Percentiles rank a stretch among this genome's conserved stretches.
Conservation (phyloP, 92 coral and sea anemone species). For the Meandrina meandrites region DNA sequence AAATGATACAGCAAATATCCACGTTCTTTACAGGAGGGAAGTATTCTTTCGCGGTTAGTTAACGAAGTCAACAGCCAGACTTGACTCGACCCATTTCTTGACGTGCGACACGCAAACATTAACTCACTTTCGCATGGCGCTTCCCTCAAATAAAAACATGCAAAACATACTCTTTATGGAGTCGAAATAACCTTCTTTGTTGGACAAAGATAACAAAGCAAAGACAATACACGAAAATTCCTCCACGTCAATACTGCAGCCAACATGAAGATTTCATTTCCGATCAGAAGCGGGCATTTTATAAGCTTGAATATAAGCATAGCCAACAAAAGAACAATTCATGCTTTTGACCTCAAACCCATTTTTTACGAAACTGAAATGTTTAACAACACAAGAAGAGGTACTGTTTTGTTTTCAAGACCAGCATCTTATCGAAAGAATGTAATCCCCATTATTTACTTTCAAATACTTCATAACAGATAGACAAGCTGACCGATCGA, state of each 20-base stretch:
- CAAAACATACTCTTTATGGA: not conserved
- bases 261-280: not conserved
- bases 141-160: not conserved
- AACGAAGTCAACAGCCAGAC: not conserved
- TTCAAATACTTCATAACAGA: slow-evolving; percentile 1
- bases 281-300: not conserved
- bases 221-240: not conserved
- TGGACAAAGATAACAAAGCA: not conserved
- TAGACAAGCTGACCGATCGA: not conserved
- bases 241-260: slow-evolving; percentile 1
- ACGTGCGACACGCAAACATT: not conserved
- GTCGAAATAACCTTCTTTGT: not conserved
- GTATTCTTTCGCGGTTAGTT: not conserved
- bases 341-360: not conserved
- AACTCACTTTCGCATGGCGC: not conserved
- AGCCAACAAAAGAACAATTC: not conserved
- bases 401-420: not conserved
- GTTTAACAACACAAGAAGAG: not conserved
- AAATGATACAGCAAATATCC: not conserved
- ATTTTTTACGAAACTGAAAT: not conserved
- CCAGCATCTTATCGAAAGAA: slow-evolving; percentile 1
- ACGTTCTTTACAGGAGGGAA: not conserved
- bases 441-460: slow-evolving; percentile 2
- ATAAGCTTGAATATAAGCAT: not conserved
- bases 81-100: not conserved